These are phyloP conservation scores for Enteromius unitaeniatus DNA, from an alignment of 2,797 vertebrate genomes.

Conservation along the genomic window DNA sequence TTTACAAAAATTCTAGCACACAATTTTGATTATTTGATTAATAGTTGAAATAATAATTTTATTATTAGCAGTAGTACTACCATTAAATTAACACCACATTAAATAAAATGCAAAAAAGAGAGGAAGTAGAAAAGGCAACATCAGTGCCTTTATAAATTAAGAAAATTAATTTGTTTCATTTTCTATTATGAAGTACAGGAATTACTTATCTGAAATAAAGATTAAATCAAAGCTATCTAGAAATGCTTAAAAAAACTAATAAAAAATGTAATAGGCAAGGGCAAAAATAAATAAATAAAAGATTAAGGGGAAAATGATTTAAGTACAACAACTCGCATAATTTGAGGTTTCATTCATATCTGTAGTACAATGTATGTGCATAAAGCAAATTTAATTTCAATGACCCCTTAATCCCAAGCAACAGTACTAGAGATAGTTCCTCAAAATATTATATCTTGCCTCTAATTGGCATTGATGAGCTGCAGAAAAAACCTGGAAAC, in stretches of 20 bases:
- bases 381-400: neutral
- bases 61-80: neutral
- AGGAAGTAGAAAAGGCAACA: neutral
- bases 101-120: neutral
- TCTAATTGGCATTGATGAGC: slow-evolving; percentile 29
- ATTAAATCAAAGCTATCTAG: neutral
- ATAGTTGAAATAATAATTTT: neutral
- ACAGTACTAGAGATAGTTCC: neutral
- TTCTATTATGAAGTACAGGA: neutral
- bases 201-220: neutral
- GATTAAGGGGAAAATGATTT: neutral
- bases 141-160: neutral
- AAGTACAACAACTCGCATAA: neutral
- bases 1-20: neutral
- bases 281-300: neutral
- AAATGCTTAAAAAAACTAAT: neutral
- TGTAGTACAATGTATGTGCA: neutral
- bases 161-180: neutral
- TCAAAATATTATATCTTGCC: neutral
- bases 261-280: neutral
- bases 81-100: neutral
- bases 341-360: neutral
- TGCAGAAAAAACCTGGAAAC: slow-evolving; percentile 31
- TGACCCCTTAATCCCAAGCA: neutral
- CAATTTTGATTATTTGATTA: neutral